A percentile compares a stretch with the other conserved stretches of the same genome.
phyloP scores from a whole-genome alignment of 2,888 invertebrate species.

The Abrostola triplasia region DNA sequence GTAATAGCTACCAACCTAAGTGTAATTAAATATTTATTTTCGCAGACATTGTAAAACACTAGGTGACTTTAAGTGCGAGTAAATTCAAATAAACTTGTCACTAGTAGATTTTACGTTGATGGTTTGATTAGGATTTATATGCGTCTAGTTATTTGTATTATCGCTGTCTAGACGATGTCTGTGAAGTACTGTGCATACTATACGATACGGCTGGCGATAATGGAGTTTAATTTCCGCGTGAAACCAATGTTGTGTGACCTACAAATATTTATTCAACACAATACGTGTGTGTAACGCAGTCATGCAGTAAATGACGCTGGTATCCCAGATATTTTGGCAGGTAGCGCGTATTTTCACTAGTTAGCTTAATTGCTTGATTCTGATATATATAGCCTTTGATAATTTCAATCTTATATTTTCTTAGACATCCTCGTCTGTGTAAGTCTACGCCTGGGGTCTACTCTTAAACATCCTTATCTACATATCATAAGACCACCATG shows the following conservation, averaged over 20 bases:
- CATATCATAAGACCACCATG: no score
- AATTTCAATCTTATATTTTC: no score
- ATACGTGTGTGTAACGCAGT: no score
- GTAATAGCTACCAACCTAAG: background rate
- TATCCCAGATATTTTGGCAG: no score
- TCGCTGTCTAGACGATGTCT: constrained; percentile 10
- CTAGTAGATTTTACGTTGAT: constrained; percentile 28
- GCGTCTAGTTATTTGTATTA: constrained; percentile 25
- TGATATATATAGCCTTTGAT: no score
- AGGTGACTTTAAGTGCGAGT: constrained; percentile 37
- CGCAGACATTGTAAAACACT: constrained; percentile 11
- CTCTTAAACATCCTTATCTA: no score
- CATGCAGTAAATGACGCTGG: no score
- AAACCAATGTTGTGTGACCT: background rate
- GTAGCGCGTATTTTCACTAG: no score
- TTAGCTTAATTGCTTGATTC: no score
- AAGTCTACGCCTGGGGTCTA: no score
- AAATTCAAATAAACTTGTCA: constrained; percentile 34
- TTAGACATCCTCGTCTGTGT: no score
- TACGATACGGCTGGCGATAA: background rate
- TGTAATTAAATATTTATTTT: constrained; percentile 13
- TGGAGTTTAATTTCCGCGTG: background rate
- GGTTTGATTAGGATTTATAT: constrained; percentile 36
- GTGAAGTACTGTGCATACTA: constrained; percentile 4
- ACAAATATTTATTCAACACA: background rate